A percentile compares a stretch with the other conserved stretches of the same genome.
Conservation (phyloP, 2,888 invertebrate genomes). For the Drosophila testacea region DNA sequence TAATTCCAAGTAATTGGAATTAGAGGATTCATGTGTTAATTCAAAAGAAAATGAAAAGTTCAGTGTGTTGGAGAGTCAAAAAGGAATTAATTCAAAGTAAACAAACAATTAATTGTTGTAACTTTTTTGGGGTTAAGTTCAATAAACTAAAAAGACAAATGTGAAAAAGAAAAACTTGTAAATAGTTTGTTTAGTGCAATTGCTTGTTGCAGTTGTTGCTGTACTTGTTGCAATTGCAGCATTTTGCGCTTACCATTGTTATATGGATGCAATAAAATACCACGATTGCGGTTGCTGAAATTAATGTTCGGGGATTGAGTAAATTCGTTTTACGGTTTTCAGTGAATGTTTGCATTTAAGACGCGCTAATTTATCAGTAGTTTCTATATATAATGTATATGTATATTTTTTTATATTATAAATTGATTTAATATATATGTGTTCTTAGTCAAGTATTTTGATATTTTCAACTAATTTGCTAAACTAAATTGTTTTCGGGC, state of each 20-base stretch:
- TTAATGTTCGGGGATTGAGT: slow-evolving; percentile 79
- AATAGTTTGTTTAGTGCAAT: slow-evolving; percentile 61
- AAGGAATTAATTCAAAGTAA: slow-evolving; percentile 23
- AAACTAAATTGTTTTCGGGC: slow-evolving; percentile 49
- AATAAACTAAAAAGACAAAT: slow-evolving; percentile 3
- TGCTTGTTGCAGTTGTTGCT: slow-evolving; percentile 57
- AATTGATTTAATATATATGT: slow-evolving; percentile 15
- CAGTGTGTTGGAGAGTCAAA: slow-evolving; percentile 10
- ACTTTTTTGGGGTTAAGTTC: slow-evolving; percentile 3
- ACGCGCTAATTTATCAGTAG: slow-evolving; percentile 25
- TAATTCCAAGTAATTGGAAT: slow-evolving; percentile 32
- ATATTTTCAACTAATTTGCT: slow-evolving; percentile 49
- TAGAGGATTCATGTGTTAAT: slow-evolving; percentile 22
- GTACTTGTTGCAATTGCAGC: slow-evolving; percentile 70
- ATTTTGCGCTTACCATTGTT: slow-evolving; percentile 87
- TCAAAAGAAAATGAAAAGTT: background rate
- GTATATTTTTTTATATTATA: background rate
- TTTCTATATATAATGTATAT: slow-evolving; percentile 29
- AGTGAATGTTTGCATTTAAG: slow-evolving; percentile 47
- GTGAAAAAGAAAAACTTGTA: slow-evolving; percentile 16
- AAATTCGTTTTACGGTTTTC: slow-evolving; percentile 58
- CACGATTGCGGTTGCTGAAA: slow-evolving; percentile 85
- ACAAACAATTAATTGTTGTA: slow-evolving; percentile 36
- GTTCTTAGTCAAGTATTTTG: slow-evolving; percentile 26
- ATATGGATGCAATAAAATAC: slow-evolving; percentile 87